phyloP scores from a whole-genome alignment of 2,888 invertebrate genomes.

The Macropis europaea region DNA sequence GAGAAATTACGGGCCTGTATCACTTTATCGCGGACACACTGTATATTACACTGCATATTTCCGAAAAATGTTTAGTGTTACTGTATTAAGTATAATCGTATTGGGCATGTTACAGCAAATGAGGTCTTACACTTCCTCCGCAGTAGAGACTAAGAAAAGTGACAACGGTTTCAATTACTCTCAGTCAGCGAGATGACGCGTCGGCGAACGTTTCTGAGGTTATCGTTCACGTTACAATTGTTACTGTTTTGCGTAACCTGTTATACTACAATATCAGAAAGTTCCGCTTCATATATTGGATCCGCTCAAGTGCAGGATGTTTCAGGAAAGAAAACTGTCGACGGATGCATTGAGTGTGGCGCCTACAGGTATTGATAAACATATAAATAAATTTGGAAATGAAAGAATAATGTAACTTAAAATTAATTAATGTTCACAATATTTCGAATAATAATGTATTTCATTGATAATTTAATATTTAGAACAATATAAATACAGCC shows the following conservation, averaged over 20 bases:
- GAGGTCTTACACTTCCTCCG: slow-evolving; percentile 1
- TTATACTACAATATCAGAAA: slow-evolving; percentile 4
- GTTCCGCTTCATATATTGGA: slow-evolving; percentile 1
- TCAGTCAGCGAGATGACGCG: slow-evolving; percentile 71
- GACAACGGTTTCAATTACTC: not conserved
- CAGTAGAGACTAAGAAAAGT: not conserved
- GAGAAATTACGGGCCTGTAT: no score
- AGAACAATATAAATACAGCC: no score
- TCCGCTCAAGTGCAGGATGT: slow-evolving; percentile 33
- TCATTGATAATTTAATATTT: no score
- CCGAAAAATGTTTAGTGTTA: no score
- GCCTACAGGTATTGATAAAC: slow-evolving; percentile 66
- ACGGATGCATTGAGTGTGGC: slow-evolving; percentile 70
- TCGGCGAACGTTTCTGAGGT: slow-evolving; percentile 61
- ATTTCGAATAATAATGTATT: not conserved
- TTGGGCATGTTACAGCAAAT: no score
- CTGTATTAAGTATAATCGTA: no score
- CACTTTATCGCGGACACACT: no score
- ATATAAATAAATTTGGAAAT: no score
- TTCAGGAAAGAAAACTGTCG: slow-evolving; percentile 39
- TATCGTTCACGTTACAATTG: not conserved
- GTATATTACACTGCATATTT: no score
- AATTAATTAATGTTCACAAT: not conserved
- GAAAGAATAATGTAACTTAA: no score
- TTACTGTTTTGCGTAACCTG: slow-evolving; percentile 23